Percentiles rank a stretch among this genome's conserved stretches.
Evolutionary conservation across 2,797 vertebrate genomes (phyloP).

Genomic region (Orientallactaga sibirica): DNA sequence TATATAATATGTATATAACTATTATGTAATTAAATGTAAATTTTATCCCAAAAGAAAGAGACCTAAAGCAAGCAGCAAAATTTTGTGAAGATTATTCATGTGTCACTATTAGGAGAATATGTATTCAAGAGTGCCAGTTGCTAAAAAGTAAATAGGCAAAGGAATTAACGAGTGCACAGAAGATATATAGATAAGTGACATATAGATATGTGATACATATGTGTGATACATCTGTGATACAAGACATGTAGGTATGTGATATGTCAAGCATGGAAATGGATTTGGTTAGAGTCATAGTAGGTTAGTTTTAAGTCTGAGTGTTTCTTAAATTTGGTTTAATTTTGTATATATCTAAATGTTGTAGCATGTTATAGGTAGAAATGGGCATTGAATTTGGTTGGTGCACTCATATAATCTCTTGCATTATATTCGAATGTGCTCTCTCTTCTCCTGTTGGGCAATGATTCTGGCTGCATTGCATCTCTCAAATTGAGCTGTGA

Average conservation of each 20-base stretch:
- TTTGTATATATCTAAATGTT: neutral
- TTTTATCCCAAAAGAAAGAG: neutral
- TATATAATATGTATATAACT: neutral
- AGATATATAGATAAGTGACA: too few species aligned
- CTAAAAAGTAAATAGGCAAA: neutral
- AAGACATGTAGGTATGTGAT: neutral
- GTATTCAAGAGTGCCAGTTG: neutral
- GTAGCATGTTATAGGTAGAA: neutral
- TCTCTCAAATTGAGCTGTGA: neutral
- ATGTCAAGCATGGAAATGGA: neutral
- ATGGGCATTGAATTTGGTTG: accelerated
- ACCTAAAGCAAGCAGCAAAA: neutral
- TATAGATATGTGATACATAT: neutral
- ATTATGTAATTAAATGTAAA: neutral
- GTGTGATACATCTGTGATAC: too few species aligned
- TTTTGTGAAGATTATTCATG: neutral
- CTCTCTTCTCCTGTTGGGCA: neutral
- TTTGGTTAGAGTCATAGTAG: neutral
- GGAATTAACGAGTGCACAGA: neutral
- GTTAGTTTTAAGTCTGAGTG: neutral
- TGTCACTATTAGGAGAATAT: neutral
- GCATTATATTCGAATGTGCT: accelerated
- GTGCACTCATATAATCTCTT: neutral
- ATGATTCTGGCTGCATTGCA: neutral
- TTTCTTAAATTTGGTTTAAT: neutral